Percentiles rank a stretch among this genome's conserved stretches.
phyloP scores from a whole-genome alignment of 2,888 invertebrate genomes.

The Chalcis sispes region DNA sequence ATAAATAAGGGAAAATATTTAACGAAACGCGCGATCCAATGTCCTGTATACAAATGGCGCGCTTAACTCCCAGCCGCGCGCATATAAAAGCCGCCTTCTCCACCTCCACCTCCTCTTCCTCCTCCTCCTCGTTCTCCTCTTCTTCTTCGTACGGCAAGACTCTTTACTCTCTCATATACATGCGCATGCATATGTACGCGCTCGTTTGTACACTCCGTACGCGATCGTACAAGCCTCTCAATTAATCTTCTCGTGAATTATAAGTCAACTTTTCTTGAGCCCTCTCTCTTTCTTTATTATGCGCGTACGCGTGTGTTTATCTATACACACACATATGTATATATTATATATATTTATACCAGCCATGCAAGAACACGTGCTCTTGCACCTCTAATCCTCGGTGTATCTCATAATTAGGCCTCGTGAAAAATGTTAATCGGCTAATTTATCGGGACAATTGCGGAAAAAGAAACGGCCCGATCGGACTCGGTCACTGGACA shows the following conservation, averaged over 20 bases:
- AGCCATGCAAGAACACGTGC: not conserved
- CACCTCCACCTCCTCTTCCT: too few species aligned
- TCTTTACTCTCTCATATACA: too few species aligned
- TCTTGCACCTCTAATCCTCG: conserved; percentile 10
- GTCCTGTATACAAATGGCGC: conserved; percentile 30
- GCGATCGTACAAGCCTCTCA: conserved; percentile 1
- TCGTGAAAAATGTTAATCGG: conserved; percentile 48
- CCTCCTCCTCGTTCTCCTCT: too few species aligned
- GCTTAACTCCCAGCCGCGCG: conserved; percentile 21
- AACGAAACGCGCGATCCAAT: conserved; percentile 20
- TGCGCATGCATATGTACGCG: not conserved
- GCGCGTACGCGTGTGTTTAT: too few species aligned
- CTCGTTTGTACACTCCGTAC: conserved; percentile 6
- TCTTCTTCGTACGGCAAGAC: too few species aligned
- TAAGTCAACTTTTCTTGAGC: conserved; percentile 44
- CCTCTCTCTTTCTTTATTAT: conserved; percentile 11
- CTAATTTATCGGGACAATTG: conserved; percentile 45
- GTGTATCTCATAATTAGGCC: conserved; percentile 45
- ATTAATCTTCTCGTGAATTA: conserved; percentile 52
- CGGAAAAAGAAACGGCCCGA: not conserved
- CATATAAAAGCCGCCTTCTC: conserved; percentile 1
- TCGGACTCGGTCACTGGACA: not conserved
- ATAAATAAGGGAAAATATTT: conserved; percentile 35
- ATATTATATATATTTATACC: conserved; percentile 11
- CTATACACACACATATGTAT: not conserved